Evolutionary conservation across 1,140 invertebrate genomes (phyloP), one percentile per base, ranked within the genome.

Genomic region (Vanessa tameamea): DNA sequence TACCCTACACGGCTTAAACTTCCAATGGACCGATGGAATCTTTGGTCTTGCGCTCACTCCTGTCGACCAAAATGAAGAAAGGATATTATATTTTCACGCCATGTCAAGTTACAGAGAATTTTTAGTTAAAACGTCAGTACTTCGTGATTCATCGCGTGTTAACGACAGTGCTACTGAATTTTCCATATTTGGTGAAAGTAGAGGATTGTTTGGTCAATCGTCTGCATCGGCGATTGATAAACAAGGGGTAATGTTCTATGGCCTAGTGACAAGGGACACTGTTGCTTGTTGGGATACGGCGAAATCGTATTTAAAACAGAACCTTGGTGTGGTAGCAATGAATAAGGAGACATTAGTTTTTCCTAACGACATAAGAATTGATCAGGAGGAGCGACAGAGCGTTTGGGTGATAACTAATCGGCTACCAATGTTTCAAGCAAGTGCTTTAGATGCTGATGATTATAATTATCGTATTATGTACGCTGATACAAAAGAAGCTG

Each of bases 1-100:
- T 73, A 95, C 95, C 16, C 78, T 96, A 0, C 95, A 96, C 73
- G 96, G 95, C 13, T 75, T 97, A 0, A 95, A 95, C 64, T 97
- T 97, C 81, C 95, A 96, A 80, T 97, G 96, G 96, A 94, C 95
- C 2, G 97, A 97, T 81, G 97, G 97, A 2, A 94, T 97, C 16
- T 97, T 97, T 81, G 96, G 96, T 0, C 90, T 97, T 77, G 94
- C 96, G 11, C 79, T 97, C 20, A 95, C 95, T 23, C 95, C 95
- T 0, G 67, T 94, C 0, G 91, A 95, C 64, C 81, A 94, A n/a
- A 84, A 78, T 11, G 78, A 87, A 3, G 95, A 96, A 20, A 91
- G 95, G 53, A 92, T 94, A 2, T 78, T 97, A 11, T 97, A 95
- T 77, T 97, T 97, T 81, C 96, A 97, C 89, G 94, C 97, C 0